Evolutionary conservation across 2,888 invertebrate species (phyloP).

Genomic region (Leucophora obtusa): DNA sequence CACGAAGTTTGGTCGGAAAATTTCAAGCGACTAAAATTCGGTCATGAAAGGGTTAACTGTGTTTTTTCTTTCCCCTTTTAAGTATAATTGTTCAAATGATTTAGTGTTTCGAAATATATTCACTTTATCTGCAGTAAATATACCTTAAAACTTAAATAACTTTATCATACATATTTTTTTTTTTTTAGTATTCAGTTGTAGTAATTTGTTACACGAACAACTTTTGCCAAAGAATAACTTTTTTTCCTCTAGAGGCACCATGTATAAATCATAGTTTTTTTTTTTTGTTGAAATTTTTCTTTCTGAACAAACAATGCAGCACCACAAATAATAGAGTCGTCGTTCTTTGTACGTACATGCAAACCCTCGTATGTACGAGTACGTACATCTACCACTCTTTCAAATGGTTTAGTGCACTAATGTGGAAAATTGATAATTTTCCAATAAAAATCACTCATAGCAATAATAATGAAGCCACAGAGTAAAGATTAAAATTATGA

Average conservation of each 20-base stretch:
- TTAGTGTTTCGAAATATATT: too few relatives aligned
- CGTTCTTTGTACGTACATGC: too few relatives aligned
- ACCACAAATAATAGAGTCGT: constrained; percentile 26
- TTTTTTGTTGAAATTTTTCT: neutral
- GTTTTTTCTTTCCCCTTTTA: too few relatives aligned
- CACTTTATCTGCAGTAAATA: too few relatives aligned
- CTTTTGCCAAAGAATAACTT: constrained; percentile 26
- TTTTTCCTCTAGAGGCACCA: constrained; percentile 27
- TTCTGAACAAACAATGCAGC: constrained; percentile 30
- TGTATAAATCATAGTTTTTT: constrained; percentile 23
- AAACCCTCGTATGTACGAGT: too few relatives aligned
- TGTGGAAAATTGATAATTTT: constrained; percentile 63
- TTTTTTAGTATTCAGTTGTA: too few relatives aligned
- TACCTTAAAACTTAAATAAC: too few relatives aligned
- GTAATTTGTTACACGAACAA: constrained; percentile 29
- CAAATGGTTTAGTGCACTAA: constrained; percentile 25
- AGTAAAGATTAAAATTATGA: constrained; percentile 22
- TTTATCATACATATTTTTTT: too few relatives aligned
- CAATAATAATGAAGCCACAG: constrained; percentile 21
- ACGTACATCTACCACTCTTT: neutral
- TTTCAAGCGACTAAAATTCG: too few relatives aligned
- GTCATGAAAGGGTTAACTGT: too few relatives aligned
- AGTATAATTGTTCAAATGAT: too few relatives aligned
- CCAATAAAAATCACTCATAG: constrained; percentile 44
- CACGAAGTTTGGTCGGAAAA: too few relatives aligned